Evolutionary conservation across 2,888 invertebrate genomes (phyloP).

Genomic region (Calameuta filiformis): DNA sequence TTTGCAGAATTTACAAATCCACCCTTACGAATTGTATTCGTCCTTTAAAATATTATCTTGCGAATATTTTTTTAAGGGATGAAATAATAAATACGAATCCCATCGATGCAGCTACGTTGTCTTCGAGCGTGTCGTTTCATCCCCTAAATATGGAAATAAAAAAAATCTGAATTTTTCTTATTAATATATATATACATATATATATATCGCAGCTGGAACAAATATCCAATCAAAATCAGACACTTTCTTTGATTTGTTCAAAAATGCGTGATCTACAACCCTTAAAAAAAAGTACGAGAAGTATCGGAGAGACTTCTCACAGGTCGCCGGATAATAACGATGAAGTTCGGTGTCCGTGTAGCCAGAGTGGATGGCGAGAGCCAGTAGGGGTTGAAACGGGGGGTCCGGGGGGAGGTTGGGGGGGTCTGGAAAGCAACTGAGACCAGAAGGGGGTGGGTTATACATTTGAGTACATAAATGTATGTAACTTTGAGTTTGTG

Average conservation of each 20-base stretch:
- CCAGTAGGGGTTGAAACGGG: conserved; percentile 49
- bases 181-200: not conserved
- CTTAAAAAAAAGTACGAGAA: not conserved
- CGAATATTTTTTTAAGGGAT: not conserved
- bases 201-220: not conserved
- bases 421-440: conserved; percentile 44
- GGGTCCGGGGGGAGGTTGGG: conserved; percentile 3
- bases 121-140: not conserved
- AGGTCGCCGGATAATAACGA: conserved; percentile 61
- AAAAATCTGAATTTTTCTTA: not conserved
- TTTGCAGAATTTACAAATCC: not conserved
- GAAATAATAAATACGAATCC: not conserved
- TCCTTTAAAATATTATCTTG: not conserved
- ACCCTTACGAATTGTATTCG: not conserved
- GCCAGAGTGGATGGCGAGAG: conserved; percentile 55
- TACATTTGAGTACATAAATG: conserved; percentile 67
- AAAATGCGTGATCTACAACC: not conserved
- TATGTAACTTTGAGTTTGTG: conserved; percentile 66
- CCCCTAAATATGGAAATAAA: not conserved
- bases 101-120: not conserved
- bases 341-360: conserved; percentile 63
- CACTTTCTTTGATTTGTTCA: not conserved
- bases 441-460: conserved; percentile 59
- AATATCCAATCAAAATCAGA: not conserved
- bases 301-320: not conserved